Conservation (phyloP, 2,113 vertebrate genomes). For the Anhinga rufa region DNA sequence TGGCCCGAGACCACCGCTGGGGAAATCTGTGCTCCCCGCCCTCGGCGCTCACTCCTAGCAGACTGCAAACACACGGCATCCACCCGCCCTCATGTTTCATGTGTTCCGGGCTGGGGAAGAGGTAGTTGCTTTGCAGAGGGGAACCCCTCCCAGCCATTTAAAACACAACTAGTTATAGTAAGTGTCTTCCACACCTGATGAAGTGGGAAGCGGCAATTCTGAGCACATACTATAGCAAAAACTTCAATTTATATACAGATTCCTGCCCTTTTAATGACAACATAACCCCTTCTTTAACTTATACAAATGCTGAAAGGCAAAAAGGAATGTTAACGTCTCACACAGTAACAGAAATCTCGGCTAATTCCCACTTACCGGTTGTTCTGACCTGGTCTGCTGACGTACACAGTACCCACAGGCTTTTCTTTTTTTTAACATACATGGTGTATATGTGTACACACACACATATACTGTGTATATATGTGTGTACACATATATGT, state of each 20-base stretch:
- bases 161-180: neutral
- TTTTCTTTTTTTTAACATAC: neutral
- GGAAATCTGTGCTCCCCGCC: too few species aligned
- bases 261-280: neutral
- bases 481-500: too few species aligned
- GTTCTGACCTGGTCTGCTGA: neutral
- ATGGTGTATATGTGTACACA: neutral
- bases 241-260: neutral
- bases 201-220: neutral
- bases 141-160: neutral
- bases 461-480: neutral
- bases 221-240: neutral
- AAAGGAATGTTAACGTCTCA: neutral
- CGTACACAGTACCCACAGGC: neutral
- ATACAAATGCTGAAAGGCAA: neutral
- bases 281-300: neutral
- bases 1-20: fast-evolving
- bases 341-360: neutral
- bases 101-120: neutral
- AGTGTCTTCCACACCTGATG: neutral
- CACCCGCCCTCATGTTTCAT: fast-evolving
- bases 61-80: neutral
- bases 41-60: neutral
- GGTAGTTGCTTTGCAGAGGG: neutral
- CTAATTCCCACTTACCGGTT: neutral